phyloP scores from a whole-genome alignment of 1,140 invertebrate species.

The Bombus confusus region DNA sequence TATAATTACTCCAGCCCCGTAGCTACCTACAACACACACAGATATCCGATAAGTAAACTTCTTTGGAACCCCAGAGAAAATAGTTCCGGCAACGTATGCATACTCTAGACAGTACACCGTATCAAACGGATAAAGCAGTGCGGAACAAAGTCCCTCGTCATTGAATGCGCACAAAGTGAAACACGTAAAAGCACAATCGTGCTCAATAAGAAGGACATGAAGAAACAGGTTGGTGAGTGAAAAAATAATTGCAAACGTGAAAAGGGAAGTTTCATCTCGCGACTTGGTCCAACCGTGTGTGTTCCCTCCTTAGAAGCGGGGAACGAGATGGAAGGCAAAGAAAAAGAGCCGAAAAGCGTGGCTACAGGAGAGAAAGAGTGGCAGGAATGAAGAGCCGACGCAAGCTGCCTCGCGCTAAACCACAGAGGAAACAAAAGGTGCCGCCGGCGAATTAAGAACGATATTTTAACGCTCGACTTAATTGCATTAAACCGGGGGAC shows the following conservation, averaged over 20 bases:
- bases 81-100: not conserved
- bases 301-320: conserved; percentile 29
- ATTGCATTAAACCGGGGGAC: conserved; percentile 69
- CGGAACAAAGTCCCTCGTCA: not conserved
- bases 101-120: no score
- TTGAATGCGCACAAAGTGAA: not conserved
- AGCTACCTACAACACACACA: no score
- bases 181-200: not conserved
- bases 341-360: conserved; percentile 6
- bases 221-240: not conserved
- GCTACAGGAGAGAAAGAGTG: not conserved
- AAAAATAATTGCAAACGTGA: conserved; percentile 51
- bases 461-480: conserved; percentile 76
- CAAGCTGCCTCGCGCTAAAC: conserved; percentile 52
- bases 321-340: no score
- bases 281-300: conserved; percentile 13
- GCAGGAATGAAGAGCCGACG: not conserved
- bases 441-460: conserved; percentile 73
- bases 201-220: not conserved
- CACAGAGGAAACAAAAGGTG: conserved; percentile 68
- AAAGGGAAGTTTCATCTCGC: conserved; percentile 16
- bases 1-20: not conserved
- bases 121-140: no score
- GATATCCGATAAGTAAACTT: not conserved
- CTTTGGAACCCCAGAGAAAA: not conserved